Evolutionary conservation across 1,140 invertebrate species (phyloP), one percentile per base, ranked within the genome.

Genomic region (Drosophila santomea): DNA sequence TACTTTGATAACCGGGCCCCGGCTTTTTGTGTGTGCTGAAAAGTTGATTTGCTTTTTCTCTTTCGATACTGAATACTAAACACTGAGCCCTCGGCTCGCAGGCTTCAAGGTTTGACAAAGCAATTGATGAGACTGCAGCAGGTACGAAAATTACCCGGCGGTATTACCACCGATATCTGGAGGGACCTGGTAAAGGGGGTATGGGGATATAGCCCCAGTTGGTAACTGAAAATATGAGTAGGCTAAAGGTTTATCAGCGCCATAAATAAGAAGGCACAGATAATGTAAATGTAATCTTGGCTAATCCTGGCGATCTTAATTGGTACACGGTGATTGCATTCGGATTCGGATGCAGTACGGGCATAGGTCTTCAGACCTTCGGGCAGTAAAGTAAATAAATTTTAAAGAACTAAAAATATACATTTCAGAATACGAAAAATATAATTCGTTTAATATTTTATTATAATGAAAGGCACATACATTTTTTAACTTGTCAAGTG

Each of bases 1-100:
- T 86, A 76, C 83, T 85, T 86, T 78, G 83, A 88, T 79, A 82
- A 86, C 83, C 69, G 69, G 74, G 74, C 67, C 51, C 63, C 55
- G 63, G 67, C 64, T 56, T 23, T 74, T 52, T 64, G 35, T 62
- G 72, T 64, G 35, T 62, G 72, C 76, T 83, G 80, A 84, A 75
- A 84, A 83, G 80, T 83, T 78, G 80, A 54, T 74, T 73, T 74
- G 60, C 52, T 57, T 58, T 75, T 59, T 59, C 28, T 86, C 63
- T 56, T 15, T 39, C n/a, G 38, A 41, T n/a, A 32, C 32, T 32
- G 32, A 32, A 32, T 32, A 32, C 32, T 32, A 32, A 32, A 32
- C 36, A 17, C 43, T 28, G 45, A 63, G 32, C 12, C n/a, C 17
- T 73, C 77, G 32, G 73, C 73, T 85, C 47, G 71, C 32, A 83